Percentiles rank a stretch among this genome's conserved stretches.
These are phyloP conservation scores for Gadus chalcogrammus DNA, from an alignment of 2,113 vertebrate species.

Conservation along the genomic window DNA sequence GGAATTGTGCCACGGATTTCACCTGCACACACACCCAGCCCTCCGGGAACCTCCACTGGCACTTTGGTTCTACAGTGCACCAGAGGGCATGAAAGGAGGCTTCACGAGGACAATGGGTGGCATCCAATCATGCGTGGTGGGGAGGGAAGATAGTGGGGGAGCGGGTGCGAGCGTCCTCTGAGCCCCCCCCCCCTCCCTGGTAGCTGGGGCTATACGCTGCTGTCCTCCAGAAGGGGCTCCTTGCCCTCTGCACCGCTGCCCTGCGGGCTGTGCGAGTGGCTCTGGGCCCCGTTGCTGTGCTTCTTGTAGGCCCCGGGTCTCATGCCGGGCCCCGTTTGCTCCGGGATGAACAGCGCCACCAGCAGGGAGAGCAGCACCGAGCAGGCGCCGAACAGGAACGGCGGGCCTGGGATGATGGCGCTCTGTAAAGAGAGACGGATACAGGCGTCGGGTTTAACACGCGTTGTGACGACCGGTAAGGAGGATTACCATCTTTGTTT, in stretches of 20 bases:
- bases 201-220: constrained; percentile 79
- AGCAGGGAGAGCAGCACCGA: constrained; percentile 88
- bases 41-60: constrained; percentile 27
- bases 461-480: not conserved
- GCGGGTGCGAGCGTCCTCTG: not conserved
- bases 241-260: constrained; percentile 80
- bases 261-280: constrained; percentile 82
- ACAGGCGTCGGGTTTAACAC: not conserved
- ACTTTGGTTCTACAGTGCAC: constrained; percentile 7
- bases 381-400: constrained; percentile 89
- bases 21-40: constrained; percentile 11
- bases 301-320: constrained; percentile 84
- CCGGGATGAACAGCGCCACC: constrained; percentile 89
- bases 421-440: constrained; percentile 64
- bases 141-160: constrained; percentile 14
- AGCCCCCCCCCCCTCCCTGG: constrained; percentile 27
- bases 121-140: constrained; percentile 4
- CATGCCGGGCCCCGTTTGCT: constrained; percentile 78
- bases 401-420: constrained; percentile 90
- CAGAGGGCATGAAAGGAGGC: too few relatives aligned
- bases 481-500: not conserved
- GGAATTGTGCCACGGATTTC: constrained; percentile 55
- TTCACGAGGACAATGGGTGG: not conserved
- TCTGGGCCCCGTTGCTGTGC: constrained; percentile 81
- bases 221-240: constrained; percentile 88